Evolutionary conservation across 2,888 invertebrate genomes (phyloP).

Genomic region (Lasioglossum calceatum): DNA sequence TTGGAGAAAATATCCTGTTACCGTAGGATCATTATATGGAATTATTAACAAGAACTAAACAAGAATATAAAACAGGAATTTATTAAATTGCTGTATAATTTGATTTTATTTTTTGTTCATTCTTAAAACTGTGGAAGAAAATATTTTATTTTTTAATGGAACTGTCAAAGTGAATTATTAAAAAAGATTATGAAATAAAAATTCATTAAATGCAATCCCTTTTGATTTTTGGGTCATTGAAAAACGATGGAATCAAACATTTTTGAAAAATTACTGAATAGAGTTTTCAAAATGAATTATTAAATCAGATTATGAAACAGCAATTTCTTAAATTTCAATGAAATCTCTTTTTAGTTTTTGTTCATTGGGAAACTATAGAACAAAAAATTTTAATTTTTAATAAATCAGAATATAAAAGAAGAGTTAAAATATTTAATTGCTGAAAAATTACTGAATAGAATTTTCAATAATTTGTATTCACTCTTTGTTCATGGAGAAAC

Average conservation of each 20-base stretch:
- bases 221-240: not conserved
- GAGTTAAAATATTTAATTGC: not conserved
- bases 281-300: not conserved
- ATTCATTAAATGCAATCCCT: not conserved
- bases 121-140: not conserved
- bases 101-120: not conserved
- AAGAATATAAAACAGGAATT: not conserved
- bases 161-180: not conserved
- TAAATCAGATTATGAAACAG: not conserved
- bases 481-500: not conserved
- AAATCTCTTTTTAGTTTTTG: no score
- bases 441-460: not conserved
- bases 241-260: no score
- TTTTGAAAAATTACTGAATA: no score
- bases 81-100: not conserved
- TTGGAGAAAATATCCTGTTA: not conserved
- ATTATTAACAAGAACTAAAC: not conserved
- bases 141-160: not conserved
- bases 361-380: no score
- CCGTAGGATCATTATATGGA: not conserved
- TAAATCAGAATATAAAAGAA: no score
- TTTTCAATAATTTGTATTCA: not conserved
- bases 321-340: not conserved
- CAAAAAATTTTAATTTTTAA: no score
- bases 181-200: not conserved